Percentiles rank a stretch among this genome's conserved stretches.
Conservation (phyloP, 2,888 invertebrate genomes). For the Sicus ferrugineus region DNA sequence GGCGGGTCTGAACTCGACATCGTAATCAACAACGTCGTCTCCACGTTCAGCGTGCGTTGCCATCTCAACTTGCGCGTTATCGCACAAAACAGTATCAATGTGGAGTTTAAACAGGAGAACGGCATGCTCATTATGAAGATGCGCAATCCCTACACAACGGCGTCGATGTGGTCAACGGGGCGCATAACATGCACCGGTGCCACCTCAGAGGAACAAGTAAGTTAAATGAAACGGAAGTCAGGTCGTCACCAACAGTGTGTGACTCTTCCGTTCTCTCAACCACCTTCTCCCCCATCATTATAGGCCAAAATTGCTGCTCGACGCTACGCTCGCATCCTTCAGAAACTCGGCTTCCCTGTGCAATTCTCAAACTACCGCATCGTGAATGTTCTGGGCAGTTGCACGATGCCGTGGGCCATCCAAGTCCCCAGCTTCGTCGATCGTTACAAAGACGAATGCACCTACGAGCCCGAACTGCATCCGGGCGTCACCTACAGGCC, state of each 20-base stretch:
- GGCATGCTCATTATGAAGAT: slow-evolving; percentile 99
- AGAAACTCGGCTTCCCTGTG: slow-evolving; percentile 90
- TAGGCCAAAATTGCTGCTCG: slow-evolving; percentile 88
- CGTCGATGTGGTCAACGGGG: slow-evolving; percentile 98
- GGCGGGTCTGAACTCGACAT: slow-evolving; percentile 88
- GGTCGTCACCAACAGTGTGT: neutral
- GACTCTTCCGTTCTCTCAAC: neutral
- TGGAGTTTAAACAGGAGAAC: slow-evolving; percentile 93
- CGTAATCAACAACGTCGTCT: slow-evolving; percentile 96
- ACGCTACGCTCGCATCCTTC: slow-evolving; percentile 87
- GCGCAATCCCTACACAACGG: slow-evolving; percentile 92
- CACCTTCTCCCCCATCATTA: too few relatives aligned
- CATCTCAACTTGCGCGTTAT: slow-evolving; percentile 95
- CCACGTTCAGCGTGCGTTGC: slow-evolving; percentile 89
- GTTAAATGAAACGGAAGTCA: slow-evolving; percentile 44
- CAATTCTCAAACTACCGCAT: slow-evolving; percentile 93
- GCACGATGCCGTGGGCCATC: slow-evolving; percentile 96
- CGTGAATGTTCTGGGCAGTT: slow-evolving; percentile 97
- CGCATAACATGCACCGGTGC: slow-evolving; percentile 89
- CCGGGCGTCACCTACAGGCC: slow-evolving; percentile 96
- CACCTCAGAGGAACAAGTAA: slow-evolving; percentile 75
- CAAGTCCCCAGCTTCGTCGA: slow-evolving; percentile 92
- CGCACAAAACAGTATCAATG: slow-evolving; percentile 90
- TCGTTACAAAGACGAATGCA: slow-evolving; percentile 83
- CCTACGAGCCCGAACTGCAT: slow-evolving; percentile 97